phyloP scores from a whole-genome alignment of 2,888 invertebrate genomes.

The Melitaea athalia region DNA sequence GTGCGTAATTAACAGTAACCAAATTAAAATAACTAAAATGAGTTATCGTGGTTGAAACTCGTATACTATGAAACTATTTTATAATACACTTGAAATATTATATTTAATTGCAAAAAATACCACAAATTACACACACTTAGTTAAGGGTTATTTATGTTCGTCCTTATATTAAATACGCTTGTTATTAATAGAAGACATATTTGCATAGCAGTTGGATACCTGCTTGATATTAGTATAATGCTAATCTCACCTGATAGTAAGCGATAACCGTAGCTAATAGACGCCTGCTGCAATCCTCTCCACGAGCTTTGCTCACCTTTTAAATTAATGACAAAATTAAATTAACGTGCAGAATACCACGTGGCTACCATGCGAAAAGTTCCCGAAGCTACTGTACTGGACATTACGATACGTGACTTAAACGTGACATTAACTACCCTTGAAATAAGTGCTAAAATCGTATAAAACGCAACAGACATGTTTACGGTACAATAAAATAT shows the following conservation, averaged over 20 bases:
- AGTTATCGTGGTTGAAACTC: not conserved
- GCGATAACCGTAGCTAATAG: too few species aligned
- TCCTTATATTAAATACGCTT: too few species aligned
- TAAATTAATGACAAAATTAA: slow-evolving; percentile 41
- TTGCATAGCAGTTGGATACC: too few species aligned
- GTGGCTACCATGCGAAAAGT: slow-evolving; percentile 31
- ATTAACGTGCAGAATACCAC: slow-evolving; percentile 33
- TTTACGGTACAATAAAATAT: slow-evolving; percentile 45
- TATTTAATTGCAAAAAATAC: too few species aligned
- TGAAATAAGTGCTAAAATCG: slow-evolving; percentile 15
- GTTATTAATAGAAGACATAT: too few species aligned
- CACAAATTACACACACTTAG: too few species aligned
- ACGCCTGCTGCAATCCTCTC: too few species aligned
- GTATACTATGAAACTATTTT: not conserved
- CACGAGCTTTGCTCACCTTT: too few species aligned
- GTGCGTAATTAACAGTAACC: slow-evolving; percentile 53
- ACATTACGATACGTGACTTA: not conserved
- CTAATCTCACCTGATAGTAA: too few species aligned
- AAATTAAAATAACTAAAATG: not conserved
- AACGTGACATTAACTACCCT: slow-evolving; percentile 1
- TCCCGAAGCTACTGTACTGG: slow-evolving; percentile 26
- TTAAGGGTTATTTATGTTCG: too few species aligned
- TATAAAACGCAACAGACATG: slow-evolving; percentile 11
- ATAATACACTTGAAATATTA: not conserved
- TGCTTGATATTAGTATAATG: too few species aligned